Base-by-base conservation (phyloP, 1,140 invertebrate genomes). In the Andricus grossulariae region DNA sequence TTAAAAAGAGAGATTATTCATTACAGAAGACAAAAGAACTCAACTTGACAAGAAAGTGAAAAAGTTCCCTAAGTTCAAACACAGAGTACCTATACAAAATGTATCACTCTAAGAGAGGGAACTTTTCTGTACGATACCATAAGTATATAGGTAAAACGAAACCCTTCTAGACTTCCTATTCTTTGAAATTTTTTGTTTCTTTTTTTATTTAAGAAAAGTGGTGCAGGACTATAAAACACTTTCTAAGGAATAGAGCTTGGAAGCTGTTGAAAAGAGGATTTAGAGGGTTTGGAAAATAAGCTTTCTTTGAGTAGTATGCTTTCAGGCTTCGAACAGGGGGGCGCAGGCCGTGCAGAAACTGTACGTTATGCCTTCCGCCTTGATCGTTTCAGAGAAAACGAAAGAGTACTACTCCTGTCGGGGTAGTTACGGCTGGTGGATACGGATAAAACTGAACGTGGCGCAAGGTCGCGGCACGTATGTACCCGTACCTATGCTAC, bases 391-490 rank as follows among this genome's bases (percentile, higher is more conserved):
- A 73, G 49, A 73, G 18, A 73, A 32, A 55, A 39, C 72, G 72
- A 73, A 45, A 73, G 50, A 54, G 57, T 70, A 66, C 12, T 16
- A 45, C 16, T n/a, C 6, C 15, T 12, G 55, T n/a, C 57, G 21
- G 60, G 51, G 55, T 32, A 71, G 32, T 45, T 75, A 39, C 54
- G 52, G 55, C 25, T 25, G 18, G 39, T n/a, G 72, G 25, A 13
- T 25, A 50, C 25, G 19, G n/a, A 70, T 45, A 66, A 54, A 45
- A 74, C n/a, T 52, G 52, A 66, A 54, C 57, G 71, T 66, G 13
- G 49, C 45, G 73, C 73, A 75, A 75, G 73, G 73, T 78, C 74
- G 76, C 54, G 57, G 57, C 39, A 19, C 25, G 51, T 79, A 49
- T 45, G 39, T 45, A 45, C 39, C 7, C 7, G 39, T 11, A 45